Evolutionary conservation across 1,140 invertebrate genomes (phyloP).

Genomic region (Megalopta genalis): DNA sequence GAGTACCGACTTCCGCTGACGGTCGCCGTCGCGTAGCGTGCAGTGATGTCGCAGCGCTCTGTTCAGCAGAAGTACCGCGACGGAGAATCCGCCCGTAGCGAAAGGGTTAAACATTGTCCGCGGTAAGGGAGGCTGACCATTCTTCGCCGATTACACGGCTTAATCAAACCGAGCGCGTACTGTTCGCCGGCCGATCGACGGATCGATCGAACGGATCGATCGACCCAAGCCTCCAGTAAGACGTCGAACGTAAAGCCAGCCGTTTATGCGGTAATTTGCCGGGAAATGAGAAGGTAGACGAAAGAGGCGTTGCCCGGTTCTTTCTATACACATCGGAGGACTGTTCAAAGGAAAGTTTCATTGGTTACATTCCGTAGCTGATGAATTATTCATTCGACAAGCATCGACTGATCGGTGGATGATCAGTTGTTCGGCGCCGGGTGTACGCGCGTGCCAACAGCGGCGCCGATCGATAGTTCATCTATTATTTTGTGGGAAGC

Average conservation of each 20-base stretch:
- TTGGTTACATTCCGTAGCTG: not conserved
- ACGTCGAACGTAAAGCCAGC: not conserved
- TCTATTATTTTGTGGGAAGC: not conserved
- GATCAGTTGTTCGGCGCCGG: not conserved
- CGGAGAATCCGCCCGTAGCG: no score
- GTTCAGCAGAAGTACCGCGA: no score
- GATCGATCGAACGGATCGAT: not conserved
- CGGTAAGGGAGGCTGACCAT: not conserved
- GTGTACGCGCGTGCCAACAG: not conserved
- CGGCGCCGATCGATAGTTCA: not conserved
- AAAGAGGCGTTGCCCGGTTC: not conserved
- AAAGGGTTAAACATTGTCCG: no score
- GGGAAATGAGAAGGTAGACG: not conserved
- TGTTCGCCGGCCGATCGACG: not conserved
- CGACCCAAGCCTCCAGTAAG: not conserved
- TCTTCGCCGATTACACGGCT: not conserved
- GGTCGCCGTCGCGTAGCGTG: no score
- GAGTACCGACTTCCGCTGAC: no score
- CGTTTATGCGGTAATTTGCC: not conserved
- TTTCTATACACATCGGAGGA: not conserved
- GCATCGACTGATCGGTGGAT: not conserved
- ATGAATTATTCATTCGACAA: not conserved
- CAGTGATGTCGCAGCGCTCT: no score
- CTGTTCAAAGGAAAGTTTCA: not conserved
- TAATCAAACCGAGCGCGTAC: not conserved